phyloP scores from a whole-genome alignment of 2,113 vertebrate species.

The Cricetomys ansorgei region DNA sequence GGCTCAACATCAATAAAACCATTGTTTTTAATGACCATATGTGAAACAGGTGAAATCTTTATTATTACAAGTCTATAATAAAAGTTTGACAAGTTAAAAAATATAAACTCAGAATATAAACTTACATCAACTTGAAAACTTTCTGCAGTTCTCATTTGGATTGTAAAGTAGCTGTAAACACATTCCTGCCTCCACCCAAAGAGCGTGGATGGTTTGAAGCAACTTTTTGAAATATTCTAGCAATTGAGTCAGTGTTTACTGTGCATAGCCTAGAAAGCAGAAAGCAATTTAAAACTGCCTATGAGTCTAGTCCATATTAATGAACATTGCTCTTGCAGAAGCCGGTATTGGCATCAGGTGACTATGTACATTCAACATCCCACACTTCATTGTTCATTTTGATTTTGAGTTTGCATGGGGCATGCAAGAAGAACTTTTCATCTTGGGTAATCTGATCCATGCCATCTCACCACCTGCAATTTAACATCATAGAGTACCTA shows the following conservation, averaged over 20 bases:
- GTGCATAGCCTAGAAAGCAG: neutral
- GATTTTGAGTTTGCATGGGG: neutral
- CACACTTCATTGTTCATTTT: neutral
- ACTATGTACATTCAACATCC: neutral
- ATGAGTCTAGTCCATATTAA: neutral
- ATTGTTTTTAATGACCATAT: constrained; percentile 64
- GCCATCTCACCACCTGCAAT: neutral
- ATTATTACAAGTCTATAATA: constrained; percentile 68
- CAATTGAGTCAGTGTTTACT: neutral
- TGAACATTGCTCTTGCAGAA: neutral
- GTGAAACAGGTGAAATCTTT: constrained; percentile 71
- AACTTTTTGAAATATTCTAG: constrained; percentile 2
- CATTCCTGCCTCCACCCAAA: constrained; percentile 57
- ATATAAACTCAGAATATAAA: constrained; percentile 73
- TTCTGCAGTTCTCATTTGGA: constrained; percentile 60
- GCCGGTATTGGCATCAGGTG: neutral
- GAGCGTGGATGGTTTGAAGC: constrained; percentile 11
- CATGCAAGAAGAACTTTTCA: neutral
- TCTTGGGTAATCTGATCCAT: neutral
- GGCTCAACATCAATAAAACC: constrained; percentile 51
- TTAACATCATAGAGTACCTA: neutral
- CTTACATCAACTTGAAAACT: constrained; percentile 66
- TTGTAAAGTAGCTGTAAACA: constrained; percentile 63
- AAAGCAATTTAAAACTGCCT: neutral
- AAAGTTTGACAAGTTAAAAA: constrained; percentile 71